Conservation (phyloP, 2,797 vertebrate genomes). For the Oryzias sinensis region DNA sequence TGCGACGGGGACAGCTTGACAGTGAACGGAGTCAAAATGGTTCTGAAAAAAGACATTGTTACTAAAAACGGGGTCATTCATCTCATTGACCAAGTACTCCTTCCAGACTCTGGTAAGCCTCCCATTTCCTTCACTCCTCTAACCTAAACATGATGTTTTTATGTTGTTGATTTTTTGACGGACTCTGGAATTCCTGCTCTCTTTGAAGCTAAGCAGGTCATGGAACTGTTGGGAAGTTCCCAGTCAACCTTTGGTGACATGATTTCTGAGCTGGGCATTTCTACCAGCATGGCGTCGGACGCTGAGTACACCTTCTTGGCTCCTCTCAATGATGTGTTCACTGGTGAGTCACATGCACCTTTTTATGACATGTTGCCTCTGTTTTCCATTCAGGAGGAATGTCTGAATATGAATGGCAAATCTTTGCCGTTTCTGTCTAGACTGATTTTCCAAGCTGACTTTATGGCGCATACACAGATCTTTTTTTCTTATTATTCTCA, state of each 20-base stretch:
- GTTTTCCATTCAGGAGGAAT: constrained; percentile 15
- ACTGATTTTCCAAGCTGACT: constrained; percentile 1
- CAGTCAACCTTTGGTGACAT: constrained; percentile 89
- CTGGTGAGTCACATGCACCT: constrained; percentile 75
- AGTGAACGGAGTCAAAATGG: constrained; percentile 94
- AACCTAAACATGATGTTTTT: neutral
- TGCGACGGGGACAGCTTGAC: constrained; percentile 94
- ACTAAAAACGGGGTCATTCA: constrained; percentile 96
- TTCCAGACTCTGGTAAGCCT: constrained; percentile 93
- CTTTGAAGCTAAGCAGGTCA: constrained; percentile 89
- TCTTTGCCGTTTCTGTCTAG: constrained; percentile 9
- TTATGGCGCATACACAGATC: neutral
- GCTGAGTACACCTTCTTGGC: constrained; percentile 92
- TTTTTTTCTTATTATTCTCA: too few relatives aligned
- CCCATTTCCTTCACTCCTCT: neutral
- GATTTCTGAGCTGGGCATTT: constrained; percentile 87
- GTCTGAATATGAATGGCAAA: too few relatives aligned
- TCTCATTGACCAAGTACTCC: constrained; percentile 89
- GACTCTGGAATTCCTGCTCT: constrained; percentile 17
- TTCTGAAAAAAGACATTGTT: constrained; percentile 92
- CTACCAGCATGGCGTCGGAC: constrained; percentile 79
- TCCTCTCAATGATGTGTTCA: constrained; percentile 87
- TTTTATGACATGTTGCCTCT: constrained; percentile 10
- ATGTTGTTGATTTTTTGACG: constrained; percentile 18
- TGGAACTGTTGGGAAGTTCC: constrained; percentile 85